Base-by-base conservation (phyloP, 2,797 vertebrate species). In the Melanotaenia maccullochi region DNA sequence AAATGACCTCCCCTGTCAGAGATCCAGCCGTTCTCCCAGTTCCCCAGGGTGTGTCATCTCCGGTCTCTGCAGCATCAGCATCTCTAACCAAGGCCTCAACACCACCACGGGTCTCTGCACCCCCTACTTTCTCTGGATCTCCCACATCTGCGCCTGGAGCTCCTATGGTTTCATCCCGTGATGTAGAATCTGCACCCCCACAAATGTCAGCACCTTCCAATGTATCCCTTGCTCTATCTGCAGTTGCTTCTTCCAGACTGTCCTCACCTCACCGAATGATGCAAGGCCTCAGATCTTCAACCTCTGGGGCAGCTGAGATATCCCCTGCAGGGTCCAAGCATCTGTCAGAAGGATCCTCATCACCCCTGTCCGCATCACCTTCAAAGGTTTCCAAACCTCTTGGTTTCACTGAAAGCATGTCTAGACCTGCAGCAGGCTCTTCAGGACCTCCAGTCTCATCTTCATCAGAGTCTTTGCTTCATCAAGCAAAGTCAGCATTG, bases 191-290 rank as follows among this genome's bases (percentile, higher is more conserved):
- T n/a, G 59, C 75, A 59, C 78, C 73, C 20, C 67, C 85, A 30
- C 86, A 86, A 28, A 80, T 87, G n/a, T 75, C 87, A 71, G 36
- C 81, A 24, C 67, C 88, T 76, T 76, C 86, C 36, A 74, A 7
- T 42, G 63, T 68, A 30, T 47, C 84, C 42, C 81, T 85, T 35
- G 47, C 73, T 72, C 56, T 62, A 59, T 80, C 82, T 70, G 67
- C 79, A 49, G 33, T 72, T 33, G 51, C 82, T 75, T 68, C 90
- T 68, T 88, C 86, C 20, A 85, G 81, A 65, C 84, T 87, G 58
- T 87, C 89, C 36, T 87, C 89, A 2, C 76, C 91, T 38, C 78
- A 86, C 36, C 70, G 56, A 32, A 72, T 80, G 79, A 82, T 85
- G 57, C 88, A 91, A 55, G 76, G 88, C 66, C 68, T 79, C 67